phyloP scores from a whole-genome alignment of 2,888 invertebrate species.

The Dione vanillae region DNA sequence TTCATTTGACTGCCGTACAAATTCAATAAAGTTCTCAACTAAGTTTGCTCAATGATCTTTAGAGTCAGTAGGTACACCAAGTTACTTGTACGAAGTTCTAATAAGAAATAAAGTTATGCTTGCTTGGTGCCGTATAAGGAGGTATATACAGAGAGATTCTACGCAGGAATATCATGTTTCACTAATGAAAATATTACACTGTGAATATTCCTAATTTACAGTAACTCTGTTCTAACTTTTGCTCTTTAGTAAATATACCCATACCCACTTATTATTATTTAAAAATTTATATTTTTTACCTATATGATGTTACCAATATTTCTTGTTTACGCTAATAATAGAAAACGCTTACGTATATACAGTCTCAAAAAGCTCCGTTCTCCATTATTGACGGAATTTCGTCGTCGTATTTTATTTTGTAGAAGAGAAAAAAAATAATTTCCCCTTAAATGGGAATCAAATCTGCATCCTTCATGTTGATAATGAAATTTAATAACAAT shows the following conservation, averaged over 20 bases:
- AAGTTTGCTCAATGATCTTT: constrained; percentile 31
- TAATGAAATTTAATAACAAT: too few species aligned
- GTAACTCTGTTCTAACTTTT: background rate
- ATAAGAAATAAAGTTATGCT: constrained; percentile 39
- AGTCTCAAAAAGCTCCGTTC: too few species aligned
- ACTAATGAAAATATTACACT: constrained; percentile 5
- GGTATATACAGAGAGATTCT: constrained; percentile 24
- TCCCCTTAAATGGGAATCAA: too few species aligned
- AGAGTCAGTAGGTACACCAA: constrained; percentile 18
- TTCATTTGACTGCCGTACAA: constrained; percentile 11
- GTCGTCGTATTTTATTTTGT: too few species aligned
- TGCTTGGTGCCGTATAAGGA: constrained; percentile 30
- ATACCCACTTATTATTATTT: too few species aligned
- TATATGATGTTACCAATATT: too few species aligned
- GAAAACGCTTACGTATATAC: too few species aligned
- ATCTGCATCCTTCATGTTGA: too few species aligned
- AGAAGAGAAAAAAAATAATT: too few species aligned
- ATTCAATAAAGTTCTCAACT: constrained; percentile 22
- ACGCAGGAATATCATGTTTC: constrained; percentile 4
- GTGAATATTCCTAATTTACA: constrained; percentile 1
- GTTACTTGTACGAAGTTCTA: constrained; percentile 32
- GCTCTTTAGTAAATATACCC: background rate
- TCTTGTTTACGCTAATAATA: too few species aligned
- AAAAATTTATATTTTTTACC: too few species aligned
- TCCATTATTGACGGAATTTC: too few species aligned